Percentiles rank a stretch among this genome's conserved stretches.
phyloP scores from a whole-genome alignment of 2,797 vertebrate species.

The Anableps anableps region DNA sequence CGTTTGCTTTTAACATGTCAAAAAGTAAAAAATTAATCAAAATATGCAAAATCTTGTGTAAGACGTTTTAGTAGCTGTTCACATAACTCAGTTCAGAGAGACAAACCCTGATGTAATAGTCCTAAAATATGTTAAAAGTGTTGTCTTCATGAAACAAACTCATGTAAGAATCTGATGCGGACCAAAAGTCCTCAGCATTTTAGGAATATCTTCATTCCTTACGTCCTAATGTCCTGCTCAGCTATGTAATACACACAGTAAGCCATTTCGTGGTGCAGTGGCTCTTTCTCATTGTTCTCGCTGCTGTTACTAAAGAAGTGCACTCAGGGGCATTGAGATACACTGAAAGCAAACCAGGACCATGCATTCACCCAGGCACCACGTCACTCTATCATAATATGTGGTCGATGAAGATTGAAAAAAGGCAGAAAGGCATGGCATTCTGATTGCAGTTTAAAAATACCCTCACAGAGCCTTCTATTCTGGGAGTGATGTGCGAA shows the following conservation, averaged over 20 bases:
- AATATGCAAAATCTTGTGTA: background rate
- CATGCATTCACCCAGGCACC: slow-evolving; percentile 30
- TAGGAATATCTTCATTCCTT: slow-evolving; percentile 8
- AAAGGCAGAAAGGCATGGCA: slow-evolving; percentile 50
- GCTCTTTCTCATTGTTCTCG: slow-evolving; percentile 62
- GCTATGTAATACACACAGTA: slow-evolving; percentile 63
- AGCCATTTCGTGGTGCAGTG: slow-evolving; percentile 55
- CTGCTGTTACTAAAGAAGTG: slow-evolving; percentile 67
- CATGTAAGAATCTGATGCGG: slow-evolving; percentile 35
- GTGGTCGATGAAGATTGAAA: slow-evolving; percentile 32
- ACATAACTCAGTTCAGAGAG: background rate
- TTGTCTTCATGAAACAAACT: slow-evolving; percentile 24
- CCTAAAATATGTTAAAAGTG: slow-evolving; percentile 32
- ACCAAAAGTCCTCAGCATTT: slow-evolving; percentile 25
- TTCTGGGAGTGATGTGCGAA: slow-evolving; percentile 25
- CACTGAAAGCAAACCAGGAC: slow-evolving; percentile 56
- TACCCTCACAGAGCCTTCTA: slow-evolving; percentile 27
- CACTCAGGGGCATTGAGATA: slow-evolving; percentile 67
- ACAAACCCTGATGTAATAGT: slow-evolving; percentile 27
- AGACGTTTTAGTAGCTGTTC: background rate
- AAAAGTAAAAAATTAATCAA: background rate
- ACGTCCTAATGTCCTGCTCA: slow-evolving; percentile 22
- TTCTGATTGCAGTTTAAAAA: slow-evolving; percentile 47
- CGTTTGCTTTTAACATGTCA: background rate
- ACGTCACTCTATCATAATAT: slow-evolving; percentile 24